Percentiles rank a stretch among this genome's conserved stretches.
phyloP scores from a whole-genome alignment of 2,113 vertebrate genomes.

The Saguinus midas region DNA sequence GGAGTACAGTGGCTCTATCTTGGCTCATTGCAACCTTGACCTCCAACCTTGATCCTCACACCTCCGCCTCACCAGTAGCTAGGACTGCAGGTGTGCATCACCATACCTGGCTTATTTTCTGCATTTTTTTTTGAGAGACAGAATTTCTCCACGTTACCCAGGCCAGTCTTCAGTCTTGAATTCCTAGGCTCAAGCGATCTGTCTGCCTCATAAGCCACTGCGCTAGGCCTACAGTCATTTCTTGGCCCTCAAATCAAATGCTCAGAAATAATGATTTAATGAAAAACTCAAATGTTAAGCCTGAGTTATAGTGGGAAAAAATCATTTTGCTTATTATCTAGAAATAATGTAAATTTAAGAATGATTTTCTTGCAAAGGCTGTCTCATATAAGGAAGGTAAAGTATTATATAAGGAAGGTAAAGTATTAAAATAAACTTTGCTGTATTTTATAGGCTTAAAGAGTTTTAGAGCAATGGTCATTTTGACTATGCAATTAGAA shows the following conservation, averaged over 20 bases:
- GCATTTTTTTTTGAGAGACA: too few relatives aligned
- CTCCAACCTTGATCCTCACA: too few relatives aligned
- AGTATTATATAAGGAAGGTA: neutral
- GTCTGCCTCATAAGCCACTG: too few relatives aligned
- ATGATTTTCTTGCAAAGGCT: neutral
- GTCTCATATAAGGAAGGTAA: neutral
- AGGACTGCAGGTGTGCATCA: too few relatives aligned
- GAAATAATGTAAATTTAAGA: neutral
- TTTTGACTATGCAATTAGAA: neutral
- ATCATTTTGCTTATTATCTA: neutral
- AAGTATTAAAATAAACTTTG: neutral
- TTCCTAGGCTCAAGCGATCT: too few relatives aligned
- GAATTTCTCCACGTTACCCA: too few relatives aligned
- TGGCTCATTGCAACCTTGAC: too few relatives aligned
- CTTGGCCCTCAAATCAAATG: neutral
- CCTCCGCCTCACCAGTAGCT: too few relatives aligned
- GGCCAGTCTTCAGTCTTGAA: too few relatives aligned
- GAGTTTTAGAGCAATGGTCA: neutral
- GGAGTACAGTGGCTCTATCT: too few relatives aligned
- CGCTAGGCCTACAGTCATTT: neutral
- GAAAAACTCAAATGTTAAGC: neutral
- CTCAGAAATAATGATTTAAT: neutral
- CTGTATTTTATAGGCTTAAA: constrained; percentile 12
- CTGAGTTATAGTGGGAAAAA: neutral
- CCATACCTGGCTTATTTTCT: too few relatives aligned